These are phyloP conservation scores for Drosophila fungiperda DNA, from an alignment of 2,888 invertebrate species.

Conservation along the genomic window DNA sequence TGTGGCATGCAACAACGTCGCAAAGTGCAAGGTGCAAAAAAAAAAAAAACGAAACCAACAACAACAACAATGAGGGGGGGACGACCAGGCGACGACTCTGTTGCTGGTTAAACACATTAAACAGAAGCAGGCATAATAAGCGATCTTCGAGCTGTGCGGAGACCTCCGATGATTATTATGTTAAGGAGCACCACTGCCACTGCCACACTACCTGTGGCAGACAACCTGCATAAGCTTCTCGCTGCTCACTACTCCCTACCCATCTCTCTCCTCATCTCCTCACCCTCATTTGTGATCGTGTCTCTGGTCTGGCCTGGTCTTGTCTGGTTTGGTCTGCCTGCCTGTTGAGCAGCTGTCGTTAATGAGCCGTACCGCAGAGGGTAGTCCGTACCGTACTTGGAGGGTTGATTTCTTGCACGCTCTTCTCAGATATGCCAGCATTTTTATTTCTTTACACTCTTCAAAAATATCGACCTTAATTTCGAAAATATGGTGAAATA, in stretches of 20 bases:
- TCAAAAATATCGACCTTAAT: neutral
- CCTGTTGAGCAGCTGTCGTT: conserved; percentile 75
- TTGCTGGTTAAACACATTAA: conserved; percentile 43
- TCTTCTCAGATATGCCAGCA: conserved; percentile 19
- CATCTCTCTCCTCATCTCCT: conserved; percentile 12
- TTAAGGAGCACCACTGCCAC: conserved; percentile 31
- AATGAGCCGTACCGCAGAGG: conserved; percentile 61
- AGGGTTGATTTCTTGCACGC: conserved; percentile 29
- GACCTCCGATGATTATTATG: conserved; percentile 59
- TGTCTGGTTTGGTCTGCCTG: conserved; percentile 9
- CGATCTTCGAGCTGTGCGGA: conserved; percentile 32
- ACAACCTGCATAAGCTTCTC: conserved; percentile 45
- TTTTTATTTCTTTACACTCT: conserved; percentile 12
- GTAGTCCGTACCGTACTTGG: conserved; percentile 11
- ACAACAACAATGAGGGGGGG: conserved; percentile 9
- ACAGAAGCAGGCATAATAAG: conserved; percentile 76
- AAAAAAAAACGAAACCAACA: conserved; percentile 8
- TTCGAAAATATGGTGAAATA: rapidly evolving
- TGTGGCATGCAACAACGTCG: conserved; percentile 47
- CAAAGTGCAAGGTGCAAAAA: conserved; percentile 75
- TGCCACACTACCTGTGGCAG: conserved; percentile 41
- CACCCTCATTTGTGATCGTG: conserved; percentile 4
- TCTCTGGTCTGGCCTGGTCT: neutral
- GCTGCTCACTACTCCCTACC: conserved; percentile 13
- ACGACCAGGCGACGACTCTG: conserved; percentile 26